phyloP scores from a whole-genome alignment of 2,888 invertebrate species.

The Abscondita cerata region DNA sequence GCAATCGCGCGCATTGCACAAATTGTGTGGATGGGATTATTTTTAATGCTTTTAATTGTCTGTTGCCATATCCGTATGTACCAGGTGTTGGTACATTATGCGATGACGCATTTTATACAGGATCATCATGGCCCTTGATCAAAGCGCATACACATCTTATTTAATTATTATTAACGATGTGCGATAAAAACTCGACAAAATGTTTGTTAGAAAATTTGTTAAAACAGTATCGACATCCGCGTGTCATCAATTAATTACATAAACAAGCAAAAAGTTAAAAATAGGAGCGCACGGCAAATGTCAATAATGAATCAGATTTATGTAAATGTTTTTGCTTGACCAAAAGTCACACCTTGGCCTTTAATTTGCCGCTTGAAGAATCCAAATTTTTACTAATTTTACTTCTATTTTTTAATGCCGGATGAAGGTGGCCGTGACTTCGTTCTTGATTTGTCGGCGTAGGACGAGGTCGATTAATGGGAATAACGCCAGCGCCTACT shows the following conservation, averaged over 20 bases:
- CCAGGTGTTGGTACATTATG: no score
- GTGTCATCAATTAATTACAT: slow-evolving; percentile 4
- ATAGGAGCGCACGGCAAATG: background rate
- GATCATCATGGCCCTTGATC: no score
- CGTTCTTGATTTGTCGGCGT: background rate
- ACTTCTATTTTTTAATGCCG: slow-evolving; percentile 2
- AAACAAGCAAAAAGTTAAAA: no score
- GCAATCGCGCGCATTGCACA: no score
- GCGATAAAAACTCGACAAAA: background rate
- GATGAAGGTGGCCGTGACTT: slow-evolving; percentile 16
- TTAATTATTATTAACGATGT: no score
- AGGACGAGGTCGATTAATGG: no score
- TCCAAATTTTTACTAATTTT: background rate
- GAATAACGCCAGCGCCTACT: no score
- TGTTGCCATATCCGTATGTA: no score
- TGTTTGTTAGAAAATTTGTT: background rate
- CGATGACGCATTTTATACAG: no score
- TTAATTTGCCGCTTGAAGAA: background rate
- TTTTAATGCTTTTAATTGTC: no score
- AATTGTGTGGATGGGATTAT: no score
- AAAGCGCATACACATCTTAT: no score
- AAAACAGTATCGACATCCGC: background rate
- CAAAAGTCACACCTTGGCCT: slow-evolving; percentile 1
- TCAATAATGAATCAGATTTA: slow-evolving; percentile 5
- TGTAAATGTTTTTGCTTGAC: slow-evolving; percentile 2